Conservation (phyloP, 2,888 invertebrate species). For the Andrena marginata region DNA sequence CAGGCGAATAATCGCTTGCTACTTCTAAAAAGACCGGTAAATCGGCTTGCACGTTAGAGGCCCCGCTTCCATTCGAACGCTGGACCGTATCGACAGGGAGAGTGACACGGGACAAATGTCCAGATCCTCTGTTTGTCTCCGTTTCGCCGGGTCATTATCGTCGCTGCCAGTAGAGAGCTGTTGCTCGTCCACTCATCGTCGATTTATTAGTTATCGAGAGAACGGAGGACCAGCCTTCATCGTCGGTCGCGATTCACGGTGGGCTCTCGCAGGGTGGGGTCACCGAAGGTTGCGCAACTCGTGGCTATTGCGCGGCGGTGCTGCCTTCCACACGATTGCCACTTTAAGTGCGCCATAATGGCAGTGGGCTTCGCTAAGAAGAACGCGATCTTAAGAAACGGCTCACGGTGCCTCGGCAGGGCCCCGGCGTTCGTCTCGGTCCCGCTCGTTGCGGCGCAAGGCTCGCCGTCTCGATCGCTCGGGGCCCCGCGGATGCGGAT, state of each 20-base stretch:
- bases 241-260: slow-evolving; percentile 46
- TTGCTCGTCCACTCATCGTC: slow-evolving; percentile 20
- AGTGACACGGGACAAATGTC: too few species aligned
- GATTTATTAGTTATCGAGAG: slow-evolving; percentile 46
- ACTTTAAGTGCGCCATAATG: slow-evolving; percentile 81
- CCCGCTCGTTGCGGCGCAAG: slow-evolving; percentile 42
- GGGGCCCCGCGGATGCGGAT: slow-evolving; percentile 76
- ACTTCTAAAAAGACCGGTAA: too few species aligned
- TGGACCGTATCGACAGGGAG: too few species aligned
- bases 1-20: slow-evolving; percentile 7
- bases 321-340: slow-evolving; percentile 79
- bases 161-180: neutral
- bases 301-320: slow-evolving; percentile 71
- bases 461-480: slow-evolving; percentile 56
- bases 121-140: neutral
- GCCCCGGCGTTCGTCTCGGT: slow-evolving; percentile 60
- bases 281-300: slow-evolving; percentile 77
- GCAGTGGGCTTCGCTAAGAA: slow-evolving; percentile 77
- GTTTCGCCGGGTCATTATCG: neutral
- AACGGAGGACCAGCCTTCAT: slow-evolving; percentile 19
- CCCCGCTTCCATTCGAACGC: too few species aligned
- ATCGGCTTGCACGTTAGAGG: too few species aligned
- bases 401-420: slow-evolving; percentile 72
- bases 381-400: slow-evolving; percentile 81
- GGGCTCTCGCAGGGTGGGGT: slow-evolving; percentile 71